A percentile compares a stretch with the other conserved stretches of the same genome.
These are phyloP conservation scores for Archips xylosteana DNA, from an alignment of 2,888 invertebrate genomes.

Conservation along the genomic window DNA sequence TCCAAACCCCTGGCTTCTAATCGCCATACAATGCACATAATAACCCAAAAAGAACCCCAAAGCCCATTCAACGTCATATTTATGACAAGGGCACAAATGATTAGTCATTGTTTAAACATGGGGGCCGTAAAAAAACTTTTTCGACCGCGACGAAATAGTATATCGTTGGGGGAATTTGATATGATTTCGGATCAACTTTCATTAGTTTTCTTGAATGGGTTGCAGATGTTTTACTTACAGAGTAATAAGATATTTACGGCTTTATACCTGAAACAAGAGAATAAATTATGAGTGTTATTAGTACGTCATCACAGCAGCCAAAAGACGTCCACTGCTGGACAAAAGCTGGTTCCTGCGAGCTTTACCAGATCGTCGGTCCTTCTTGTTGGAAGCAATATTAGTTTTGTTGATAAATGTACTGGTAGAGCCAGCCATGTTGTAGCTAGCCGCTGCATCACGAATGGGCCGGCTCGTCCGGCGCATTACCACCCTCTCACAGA, in stretches of 20 bases:
- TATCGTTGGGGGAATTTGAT: constrained; percentile 24
- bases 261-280: constrained; percentile 36
- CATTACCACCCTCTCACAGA: too few relatives aligned
- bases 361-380: too few relatives aligned
- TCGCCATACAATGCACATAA: constrained; percentile 37
- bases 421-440: too few relatives aligned
- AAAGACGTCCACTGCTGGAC: too few relatives aligned
- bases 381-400: too few relatives aligned
- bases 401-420: too few relatives aligned
- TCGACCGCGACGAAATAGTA: neutral
- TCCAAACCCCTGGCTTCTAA: constrained; percentile 27
- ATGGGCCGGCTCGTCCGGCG: too few relatives aligned
- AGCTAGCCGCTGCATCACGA: too few relatives aligned
- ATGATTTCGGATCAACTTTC: constrained; percentile 22
- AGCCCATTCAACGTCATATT: constrained; percentile 37
- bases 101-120: constrained; percentile 37
- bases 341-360: too few relatives aligned
- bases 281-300: neutral
- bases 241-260: constrained; percentile 5
- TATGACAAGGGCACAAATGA: constrained; percentile 37
- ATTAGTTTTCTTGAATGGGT: constrained; percentile 31
- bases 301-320: too few relatives aligned
- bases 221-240: constrained; percentile 35
- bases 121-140: constrained; percentile 12
- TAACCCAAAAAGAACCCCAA: constrained; percentile 28